Percentiles rank a stretch among this genome's conserved stretches.
phyloP scores from a whole-genome alignment of 2,888 invertebrate genomes.

The Monochamus alternatus region DNA sequence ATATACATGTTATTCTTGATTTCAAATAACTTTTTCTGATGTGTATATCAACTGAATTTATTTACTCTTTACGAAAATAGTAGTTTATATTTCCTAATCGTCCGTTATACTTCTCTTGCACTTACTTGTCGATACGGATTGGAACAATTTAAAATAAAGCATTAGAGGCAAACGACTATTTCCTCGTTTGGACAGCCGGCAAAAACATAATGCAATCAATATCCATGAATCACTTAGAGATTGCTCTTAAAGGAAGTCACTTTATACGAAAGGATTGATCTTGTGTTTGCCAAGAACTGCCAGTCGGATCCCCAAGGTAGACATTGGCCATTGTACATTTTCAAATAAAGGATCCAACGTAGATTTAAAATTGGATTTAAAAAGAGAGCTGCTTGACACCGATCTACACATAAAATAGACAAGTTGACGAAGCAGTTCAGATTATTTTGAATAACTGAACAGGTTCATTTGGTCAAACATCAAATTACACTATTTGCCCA shows the following conservation, averaged over 20 bases:
- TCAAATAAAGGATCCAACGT: slow-evolving; percentile 1
- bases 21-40: no score
- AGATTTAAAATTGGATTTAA: background rate
- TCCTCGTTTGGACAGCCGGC: background rate
- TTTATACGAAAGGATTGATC: slow-evolving; percentile 51
- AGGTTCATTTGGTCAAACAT: no score
- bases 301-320: slow-evolving; percentile 42
- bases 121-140: background rate
- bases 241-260: slow-evolving; percentile 51
- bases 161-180: background rate
- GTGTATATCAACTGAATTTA: no score
- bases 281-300: slow-evolving; percentile 53
- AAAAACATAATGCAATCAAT: slow-evolving; percentile 37
- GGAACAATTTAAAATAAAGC: background rate
- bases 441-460: no score
- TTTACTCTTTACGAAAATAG: no score
- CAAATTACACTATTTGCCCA: no score
- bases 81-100: background rate
- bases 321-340: slow-evolving; percentile 17
- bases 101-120: background rate
- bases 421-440: no score
- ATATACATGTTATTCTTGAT: no score
- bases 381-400: no score
- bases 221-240: slow-evolving; percentile 51
- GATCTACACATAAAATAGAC: no score